Percentiles rank a stretch among this genome's conserved stretches.
phyloP scores from a whole-genome alignment of 1,140 invertebrate genomes.

The Atta cephalotes region DNA sequence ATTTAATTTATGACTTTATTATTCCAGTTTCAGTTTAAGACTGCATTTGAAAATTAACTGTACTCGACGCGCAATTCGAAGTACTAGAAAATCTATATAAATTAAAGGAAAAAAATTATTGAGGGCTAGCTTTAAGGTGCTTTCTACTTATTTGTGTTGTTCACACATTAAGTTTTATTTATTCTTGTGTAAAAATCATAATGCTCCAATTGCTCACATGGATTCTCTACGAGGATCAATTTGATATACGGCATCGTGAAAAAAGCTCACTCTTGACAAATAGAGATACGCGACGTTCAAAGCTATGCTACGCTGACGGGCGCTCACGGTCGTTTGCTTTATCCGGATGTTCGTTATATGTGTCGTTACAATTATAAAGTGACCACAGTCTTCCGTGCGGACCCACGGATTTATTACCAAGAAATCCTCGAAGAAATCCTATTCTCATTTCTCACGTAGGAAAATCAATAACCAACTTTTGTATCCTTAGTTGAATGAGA shows the following conservation, averaged over 20 bases:
- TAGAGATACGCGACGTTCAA: slow-evolving; percentile 23
- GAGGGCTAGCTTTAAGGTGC: too few relatives aligned
- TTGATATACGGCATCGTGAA: slow-evolving; percentile 5
- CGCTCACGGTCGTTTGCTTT: slow-evolving; percentile 30
- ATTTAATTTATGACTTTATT: too few relatives aligned
- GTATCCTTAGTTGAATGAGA: background rate
- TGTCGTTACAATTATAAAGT: slow-evolving; percentile 34
- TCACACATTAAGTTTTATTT: background rate
- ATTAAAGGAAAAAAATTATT: too few relatives aligned
- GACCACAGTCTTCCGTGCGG: slow-evolving; percentile 18
- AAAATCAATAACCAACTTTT: background rate
- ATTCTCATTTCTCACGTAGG: background rate
- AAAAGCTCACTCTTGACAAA: slow-evolving; percentile 21
- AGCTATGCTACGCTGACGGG: background rate
- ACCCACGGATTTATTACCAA: background rate
- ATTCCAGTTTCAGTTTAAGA: too few relatives aligned
- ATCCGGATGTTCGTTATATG: slow-evolving; percentile 41
- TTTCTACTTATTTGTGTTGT: too few relatives aligned
- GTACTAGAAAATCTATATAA: too few relatives aligned
- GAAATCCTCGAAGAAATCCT: background rate
- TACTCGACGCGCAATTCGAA: too few relatives aligned
- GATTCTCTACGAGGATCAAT: slow-evolving; percentile 1
- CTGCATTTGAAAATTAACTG: too few relatives aligned
- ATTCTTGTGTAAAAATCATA: slow-evolving; percentile 12
- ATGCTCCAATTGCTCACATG: background rate